phyloP scores from a whole-genome alignment of 2,888 invertebrate genomes.

The Parthenolecanium corni region DNA sequence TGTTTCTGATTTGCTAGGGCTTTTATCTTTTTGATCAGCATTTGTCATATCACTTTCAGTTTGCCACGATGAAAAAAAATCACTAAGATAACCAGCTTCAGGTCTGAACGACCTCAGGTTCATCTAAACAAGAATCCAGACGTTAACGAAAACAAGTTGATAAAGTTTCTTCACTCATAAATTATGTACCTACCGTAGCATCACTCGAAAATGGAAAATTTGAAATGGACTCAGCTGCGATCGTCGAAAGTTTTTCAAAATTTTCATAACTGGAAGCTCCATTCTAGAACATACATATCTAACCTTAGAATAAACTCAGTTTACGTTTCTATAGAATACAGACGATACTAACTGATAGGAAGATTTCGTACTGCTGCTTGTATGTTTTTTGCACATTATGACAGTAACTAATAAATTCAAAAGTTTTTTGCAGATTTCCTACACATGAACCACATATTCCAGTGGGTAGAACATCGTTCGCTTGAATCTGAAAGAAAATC shows the following conservation, averaged over 20 bases:
- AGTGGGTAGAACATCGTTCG: slow-evolving; percentile 8
- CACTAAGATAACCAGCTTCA: neutral
- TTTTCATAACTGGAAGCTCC: no score
- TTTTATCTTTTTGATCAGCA: neutral
- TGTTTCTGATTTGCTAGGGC: neutral
- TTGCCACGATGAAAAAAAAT: no score
- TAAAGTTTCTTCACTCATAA: no score
- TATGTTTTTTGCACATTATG: slow-evolving; percentile 3
- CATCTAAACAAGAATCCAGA: no score
- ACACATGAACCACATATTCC: neutral
- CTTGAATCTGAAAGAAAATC: neutral
- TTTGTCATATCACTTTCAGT: neutral
- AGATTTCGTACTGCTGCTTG: neutral
- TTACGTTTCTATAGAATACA: neutral
- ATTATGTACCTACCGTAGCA: no score
- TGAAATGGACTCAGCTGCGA: no score
- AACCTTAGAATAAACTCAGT: no score
- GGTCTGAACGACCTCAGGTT: neutral
- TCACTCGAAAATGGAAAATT: no score
- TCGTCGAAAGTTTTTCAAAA: no score
- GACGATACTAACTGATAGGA: neutral
- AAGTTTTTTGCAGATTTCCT: neutral
- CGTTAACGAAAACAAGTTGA: no score
- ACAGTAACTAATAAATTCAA: slow-evolving; percentile 1
- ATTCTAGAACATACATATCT: no score